Base-by-base conservation (phyloP, 1,140 invertebrate genomes). In the Drosophila funebris region DNA sequence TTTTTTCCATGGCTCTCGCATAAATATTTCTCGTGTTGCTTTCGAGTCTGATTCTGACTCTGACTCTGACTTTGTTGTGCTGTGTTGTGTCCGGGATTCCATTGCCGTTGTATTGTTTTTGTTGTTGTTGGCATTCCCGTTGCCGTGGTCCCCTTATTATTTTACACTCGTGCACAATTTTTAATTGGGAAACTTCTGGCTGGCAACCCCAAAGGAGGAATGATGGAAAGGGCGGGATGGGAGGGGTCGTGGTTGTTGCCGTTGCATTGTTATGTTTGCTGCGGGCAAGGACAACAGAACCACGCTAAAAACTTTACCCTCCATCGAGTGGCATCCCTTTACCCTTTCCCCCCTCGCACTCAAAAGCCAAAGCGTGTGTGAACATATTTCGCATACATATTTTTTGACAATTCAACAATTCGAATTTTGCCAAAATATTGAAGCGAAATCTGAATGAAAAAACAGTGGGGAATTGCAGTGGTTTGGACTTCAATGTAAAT, bases 161-260 rank as follows among this genome's bases (percentile, higher is more conserved):
- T 75, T 66, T 60, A 76, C 69, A 72, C 62, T 61, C 33, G 62
- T 76, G 71, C 74, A 69, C 52, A 77, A 46, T 73, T 73, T 73
- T 77, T 77, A 77, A 73, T 73, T 73, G 70, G 57, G 63, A 76
- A 73, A 73, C 74, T 76, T 73, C 53, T 58, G 63, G 52, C 46
- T 46, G 39, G 24, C 11, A 4, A 33, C 16, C 39, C 33, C 2
- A 14, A 13, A 13, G 16, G 20, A 20, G 8, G 16, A 24, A 2
- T 2, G 22, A 24, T 33, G 2, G 24, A 9, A 11, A 7, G 39
- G 4, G 29, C n/a, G 1, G 29, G 31, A 16, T n/a, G 3, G 6
- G 8, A 14, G 4, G 20, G 13, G 39, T n/a, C 31, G 50, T 48
- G 39, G 41, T 20, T 36, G 27, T 37, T 9, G 24, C 46, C 13